Evolutionary conservation across 2,797 vertebrate species (phyloP), one percentile per base, ranked within the genome.

Genomic region (Esox masquinongy): DNA sequence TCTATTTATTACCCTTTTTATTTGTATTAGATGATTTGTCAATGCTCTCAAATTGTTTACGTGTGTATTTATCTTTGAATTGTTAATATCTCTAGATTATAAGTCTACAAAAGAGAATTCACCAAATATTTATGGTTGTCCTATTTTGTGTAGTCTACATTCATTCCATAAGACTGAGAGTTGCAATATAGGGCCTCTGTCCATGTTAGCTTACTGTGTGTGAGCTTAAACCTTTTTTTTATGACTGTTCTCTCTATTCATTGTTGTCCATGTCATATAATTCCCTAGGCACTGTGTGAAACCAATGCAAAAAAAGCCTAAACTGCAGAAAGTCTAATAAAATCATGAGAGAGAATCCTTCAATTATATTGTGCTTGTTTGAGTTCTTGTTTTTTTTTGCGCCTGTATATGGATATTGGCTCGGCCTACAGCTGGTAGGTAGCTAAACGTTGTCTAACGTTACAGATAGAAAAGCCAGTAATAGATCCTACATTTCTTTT

Each of bases 231-330:
- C 39, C 5, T 43, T 4, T 69, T 70, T 47, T 70, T 50, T 50
- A 26, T 70, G 68, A 50, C 68, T 24, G 12, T 50, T 69, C 39
- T 70, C 68, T 72, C 71, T 39, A 19, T 34, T 56, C 12, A 36
- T 59, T 59, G 51, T 72, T 4, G n/a, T 31, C 71, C 68, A 29
- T 70, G 74, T 83, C 74, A 72, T 80, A 85, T 85, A 81, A 81
- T 84, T 68, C 78, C 76, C 72, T 73, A 79, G 81, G 80, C 90
- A 88, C 86, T 77, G 80, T 91, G 87, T 91, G 80, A 89, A 88
- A 83, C 78, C 68, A 83, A 86, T 88, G 87, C 74, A 83, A 86
- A 88, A 84, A 85, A 85, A 81, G 61, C 68, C 83, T 82, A 77
- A 80, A 87, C 82, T 86, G 85, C 82, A 88, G 85, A 79, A 80